phyloP scores from a whole-genome alignment of 2,888 invertebrate genomes.

The Clivina fossor region DNA sequence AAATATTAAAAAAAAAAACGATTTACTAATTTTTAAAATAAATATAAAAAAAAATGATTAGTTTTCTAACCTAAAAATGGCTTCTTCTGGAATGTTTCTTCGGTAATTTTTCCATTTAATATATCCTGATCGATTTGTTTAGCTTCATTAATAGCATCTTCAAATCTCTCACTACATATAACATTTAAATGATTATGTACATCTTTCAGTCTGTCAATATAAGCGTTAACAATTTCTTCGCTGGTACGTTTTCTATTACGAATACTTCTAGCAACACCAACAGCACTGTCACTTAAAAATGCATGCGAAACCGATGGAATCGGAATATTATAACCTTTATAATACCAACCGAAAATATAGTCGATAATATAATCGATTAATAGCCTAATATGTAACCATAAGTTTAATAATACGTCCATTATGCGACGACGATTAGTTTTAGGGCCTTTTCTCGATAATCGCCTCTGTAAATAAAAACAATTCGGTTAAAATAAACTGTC shows the following conservation, averaged over 20 bases:
- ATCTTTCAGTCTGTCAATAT: conserved; percentile 74
- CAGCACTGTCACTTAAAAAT: conserved; percentile 65
- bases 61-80: conserved; percentile 69
- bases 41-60: no score
- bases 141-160: conserved; percentile 78
- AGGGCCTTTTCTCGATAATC: background rate
- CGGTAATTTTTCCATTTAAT: conserved; percentile 58
- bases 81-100: conserved; percentile 66
- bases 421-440: background rate
- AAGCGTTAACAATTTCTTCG: conserved; percentile 70
- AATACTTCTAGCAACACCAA: conserved; percentile 67
- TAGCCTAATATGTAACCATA: conserved; percentile 20
- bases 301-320: conserved; percentile 52
- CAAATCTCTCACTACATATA: conserved; percentile 78
- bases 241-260: conserved; percentile 63
- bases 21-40: conserved; percentile 1
- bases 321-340: conserved; percentile 49
- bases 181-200: conserved; percentile 78
- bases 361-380: conserved; percentile 52
- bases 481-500: background rate
- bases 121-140: conserved; percentile 70
- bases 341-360: conserved; percentile 52
- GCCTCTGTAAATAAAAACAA: conserved; percentile 1
- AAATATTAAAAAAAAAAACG: background rate
- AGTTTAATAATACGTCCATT: conserved; percentile 13